phyloP scores from a whole-genome alignment of 2,888 invertebrate genomes.

The Geotrupes spiniger region DNA sequence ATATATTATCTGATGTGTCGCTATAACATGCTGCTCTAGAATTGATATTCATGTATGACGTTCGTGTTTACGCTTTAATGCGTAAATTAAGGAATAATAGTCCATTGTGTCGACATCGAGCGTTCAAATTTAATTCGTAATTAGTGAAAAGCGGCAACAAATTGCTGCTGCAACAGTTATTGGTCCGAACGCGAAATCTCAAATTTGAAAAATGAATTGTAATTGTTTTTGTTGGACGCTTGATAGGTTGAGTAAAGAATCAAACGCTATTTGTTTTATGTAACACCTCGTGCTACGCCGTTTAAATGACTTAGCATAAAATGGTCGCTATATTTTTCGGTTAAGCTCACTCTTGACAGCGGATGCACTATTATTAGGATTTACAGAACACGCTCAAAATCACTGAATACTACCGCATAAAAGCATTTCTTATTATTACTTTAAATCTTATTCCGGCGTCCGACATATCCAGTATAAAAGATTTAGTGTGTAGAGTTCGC shows the following conservation, averaged over 20 bases:
- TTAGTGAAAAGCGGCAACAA: conserved; percentile 5
- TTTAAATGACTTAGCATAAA: conserved; percentile 18
- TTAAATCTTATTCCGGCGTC: too few species aligned
- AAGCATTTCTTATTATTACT: neutral
- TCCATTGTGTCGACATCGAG: neutral
- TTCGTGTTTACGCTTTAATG: conserved; percentile 6
- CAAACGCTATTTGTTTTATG: conserved; percentile 23
- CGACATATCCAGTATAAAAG: too few species aligned
- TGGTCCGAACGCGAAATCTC: too few species aligned
- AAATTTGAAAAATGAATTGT: too few species aligned
- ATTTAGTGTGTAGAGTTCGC: too few species aligned
- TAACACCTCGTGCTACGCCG: conserved; percentile 16
- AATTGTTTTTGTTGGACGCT: conserved; percentile 3
- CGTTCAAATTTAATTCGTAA: conserved; percentile 9
- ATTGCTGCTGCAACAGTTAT: neutral
- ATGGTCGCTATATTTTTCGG: conserved; percentile 24
- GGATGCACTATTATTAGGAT: conserved; percentile 22
- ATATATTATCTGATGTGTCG: too few species aligned
- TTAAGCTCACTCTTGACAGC: conserved; percentile 20
- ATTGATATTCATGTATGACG: neutral
- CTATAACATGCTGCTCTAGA: neutral
- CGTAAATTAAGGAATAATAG: conserved; percentile 8
- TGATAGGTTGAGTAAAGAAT: conserved; percentile 16
- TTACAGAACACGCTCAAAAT: conserved; percentile 23
- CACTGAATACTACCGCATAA: conserved; percentile 12